Evolutionary conservation across 2,888 invertebrate species (phyloP).

Genomic region (Eristalis intricaria): DNA sequence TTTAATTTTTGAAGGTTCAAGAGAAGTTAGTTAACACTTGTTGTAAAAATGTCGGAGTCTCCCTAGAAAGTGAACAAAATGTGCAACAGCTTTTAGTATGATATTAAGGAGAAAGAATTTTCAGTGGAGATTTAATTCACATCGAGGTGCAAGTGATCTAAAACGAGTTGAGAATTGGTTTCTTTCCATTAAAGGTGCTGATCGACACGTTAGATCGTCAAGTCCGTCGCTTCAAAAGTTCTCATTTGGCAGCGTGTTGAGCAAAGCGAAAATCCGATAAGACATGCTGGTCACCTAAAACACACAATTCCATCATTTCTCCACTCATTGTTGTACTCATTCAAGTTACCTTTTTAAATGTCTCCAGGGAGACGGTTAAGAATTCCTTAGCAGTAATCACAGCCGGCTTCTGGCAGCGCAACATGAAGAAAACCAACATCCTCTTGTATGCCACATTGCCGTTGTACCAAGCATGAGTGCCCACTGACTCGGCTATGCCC

Average conservation of each 20-base stretch:
- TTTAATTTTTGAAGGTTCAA: no score
- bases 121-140: no score
- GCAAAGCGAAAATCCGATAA: slow-evolving; percentile 74
- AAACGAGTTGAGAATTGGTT: no score
- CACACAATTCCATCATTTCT: neutral
- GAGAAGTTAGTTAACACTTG: no score
- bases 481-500: slow-evolving; percentile 73
- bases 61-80: no score
- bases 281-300: slow-evolving; percentile 74
- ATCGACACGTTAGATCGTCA: neutral
- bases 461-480: slow-evolving; percentile 75
- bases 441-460: slow-evolving; percentile 75
- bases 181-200: no score
- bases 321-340: neutral
- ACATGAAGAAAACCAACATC: slow-evolving; percentile 74
- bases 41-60: no score
- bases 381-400: slow-evolving; percentile 75
- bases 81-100: no score
- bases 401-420: slow-evolving; percentile 74
- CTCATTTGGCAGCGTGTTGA: slow-evolving; percentile 42
- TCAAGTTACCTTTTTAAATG: slow-evolving; percentile 74
- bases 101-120: no score
- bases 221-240: neutral
- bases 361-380: slow-evolving; percentile 74
- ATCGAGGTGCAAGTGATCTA: no score